phyloP scores from a whole-genome alignment of 2,113 vertebrate genomes.

The Amphiprion percula region DNA sequence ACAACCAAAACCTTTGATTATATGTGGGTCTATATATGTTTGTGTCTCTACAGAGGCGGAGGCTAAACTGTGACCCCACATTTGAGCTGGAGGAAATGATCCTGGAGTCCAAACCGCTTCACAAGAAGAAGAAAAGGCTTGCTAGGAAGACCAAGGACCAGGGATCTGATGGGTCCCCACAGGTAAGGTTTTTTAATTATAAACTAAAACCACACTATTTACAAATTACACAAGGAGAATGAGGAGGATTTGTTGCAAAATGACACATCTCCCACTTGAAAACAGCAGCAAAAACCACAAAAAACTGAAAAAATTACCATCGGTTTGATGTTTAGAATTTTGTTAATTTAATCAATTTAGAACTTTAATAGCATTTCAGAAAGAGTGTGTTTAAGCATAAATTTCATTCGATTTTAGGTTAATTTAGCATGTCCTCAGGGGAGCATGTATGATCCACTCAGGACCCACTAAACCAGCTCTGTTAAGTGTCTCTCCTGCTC shows the following conservation, averaged over 20 bases:
- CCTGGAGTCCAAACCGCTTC: conserved; percentile 96
- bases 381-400: too few species aligned
- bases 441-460: neutral
- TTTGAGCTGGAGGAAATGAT: conserved; percentile 99
- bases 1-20: neutral
- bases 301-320: neutral
- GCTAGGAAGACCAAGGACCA: conserved; percentile 91
- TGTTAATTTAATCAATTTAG: neutral
- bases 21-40: neutral
- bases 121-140: conserved; percentile 98
- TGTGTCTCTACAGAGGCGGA: conserved; percentile 85
- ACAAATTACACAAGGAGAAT: neutral
- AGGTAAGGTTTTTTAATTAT: conserved; percentile 80
- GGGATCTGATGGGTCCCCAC: conserved; percentile 85
- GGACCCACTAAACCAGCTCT: neutral
- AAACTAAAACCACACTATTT: neutral
- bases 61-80: conserved; percentile 95
- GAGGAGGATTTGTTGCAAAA: neutral
- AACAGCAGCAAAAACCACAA: neutral
- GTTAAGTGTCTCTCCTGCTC: neutral
- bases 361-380: too few species aligned
- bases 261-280: too few species aligned
- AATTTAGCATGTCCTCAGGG: neutral
- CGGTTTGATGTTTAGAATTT: neutral
- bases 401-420: neutral